phyloP scores from a whole-genome alignment of 2,113 vertebrate genomes.

The Oriolus oriolus region DNA sequence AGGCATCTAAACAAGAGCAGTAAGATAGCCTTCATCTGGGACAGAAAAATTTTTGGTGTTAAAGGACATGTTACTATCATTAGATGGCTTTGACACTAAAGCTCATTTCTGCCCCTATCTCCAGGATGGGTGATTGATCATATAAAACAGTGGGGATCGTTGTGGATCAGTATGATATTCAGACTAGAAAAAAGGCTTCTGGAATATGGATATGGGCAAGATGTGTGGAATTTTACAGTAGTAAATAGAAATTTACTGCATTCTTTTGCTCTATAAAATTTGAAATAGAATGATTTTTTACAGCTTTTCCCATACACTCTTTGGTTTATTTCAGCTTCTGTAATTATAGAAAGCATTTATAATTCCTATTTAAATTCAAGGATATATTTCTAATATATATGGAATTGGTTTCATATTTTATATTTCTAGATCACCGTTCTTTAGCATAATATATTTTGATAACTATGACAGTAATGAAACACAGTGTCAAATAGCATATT shows the following conservation, averaged over 20 bases:
- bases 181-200: neutral
- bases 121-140: no score
- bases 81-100: neutral
- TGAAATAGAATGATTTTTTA: neutral
- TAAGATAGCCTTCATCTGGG: neutral
- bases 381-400: neutral
- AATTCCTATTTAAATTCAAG: neutral
- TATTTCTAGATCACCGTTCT: neutral
- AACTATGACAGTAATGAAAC: neutral
- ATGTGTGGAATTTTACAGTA: neutral
- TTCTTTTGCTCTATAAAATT: neutral
- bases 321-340: neutral
- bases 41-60: neutral
- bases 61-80: neutral
- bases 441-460: neutral
- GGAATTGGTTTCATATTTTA: neutral
- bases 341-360: neutral
- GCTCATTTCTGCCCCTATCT: neutral
- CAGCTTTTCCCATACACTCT: rapidly evolving
- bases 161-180: neutral
- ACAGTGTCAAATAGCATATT: neutral
- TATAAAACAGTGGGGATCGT: neutral
- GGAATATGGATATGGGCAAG: neutral
- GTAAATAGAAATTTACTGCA: neutral
- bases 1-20: neutral